phyloP scores from a whole-genome alignment of 2,888 invertebrate species.

The Neuroscelio doddi region DNA sequence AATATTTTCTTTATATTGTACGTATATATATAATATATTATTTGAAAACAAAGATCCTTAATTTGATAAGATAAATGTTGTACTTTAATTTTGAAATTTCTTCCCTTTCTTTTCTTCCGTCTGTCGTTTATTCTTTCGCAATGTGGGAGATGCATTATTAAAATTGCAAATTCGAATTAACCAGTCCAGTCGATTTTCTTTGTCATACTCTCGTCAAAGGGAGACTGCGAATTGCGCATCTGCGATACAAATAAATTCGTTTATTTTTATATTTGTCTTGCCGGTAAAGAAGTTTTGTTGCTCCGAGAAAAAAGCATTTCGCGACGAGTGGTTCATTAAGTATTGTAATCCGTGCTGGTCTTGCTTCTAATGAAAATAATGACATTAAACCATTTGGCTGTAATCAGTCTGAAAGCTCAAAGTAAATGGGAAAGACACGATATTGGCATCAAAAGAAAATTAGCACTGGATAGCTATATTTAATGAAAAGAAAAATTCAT shows the following conservation, averaged over 20 bases:
- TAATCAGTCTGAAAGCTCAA: slow-evolving; percentile 43
- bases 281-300: slow-evolving; percentile 49
- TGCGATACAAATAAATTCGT: slow-evolving; percentile 68
- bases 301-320: slow-evolving; percentile 47
- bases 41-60: slow-evolving; percentile 21
- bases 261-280: slow-evolving; percentile 67
- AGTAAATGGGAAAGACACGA: slow-evolving; percentile 24
- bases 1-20: no score
- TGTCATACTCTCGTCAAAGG: slow-evolving; percentile 58
- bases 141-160: slow-evolving; percentile 57
- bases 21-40: no score
- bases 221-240: slow-evolving; percentile 56
- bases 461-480: slow-evolving; percentile 25
- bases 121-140: slow-evolving; percentile 33
- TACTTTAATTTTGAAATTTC: slow-evolving; percentile 26
- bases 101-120: slow-evolving; percentile 28
- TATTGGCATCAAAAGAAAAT: slow-evolving; percentile 23
- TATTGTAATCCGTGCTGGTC: slow-evolving; percentile 69
- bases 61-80: slow-evolving; percentile 27
- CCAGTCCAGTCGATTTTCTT: slow-evolving; percentile 56
- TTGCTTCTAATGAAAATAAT: slow-evolving; percentile 70
- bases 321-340: slow-evolving; percentile 69
- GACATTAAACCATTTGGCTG: slow-evolving; percentile 67
- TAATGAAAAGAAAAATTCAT: no score
- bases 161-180: slow-evolving; percentile 68